Evolutionary conservation across 2,888 invertebrate species (phyloP).

Genomic region (Eupithecia centaureata): DNA sequence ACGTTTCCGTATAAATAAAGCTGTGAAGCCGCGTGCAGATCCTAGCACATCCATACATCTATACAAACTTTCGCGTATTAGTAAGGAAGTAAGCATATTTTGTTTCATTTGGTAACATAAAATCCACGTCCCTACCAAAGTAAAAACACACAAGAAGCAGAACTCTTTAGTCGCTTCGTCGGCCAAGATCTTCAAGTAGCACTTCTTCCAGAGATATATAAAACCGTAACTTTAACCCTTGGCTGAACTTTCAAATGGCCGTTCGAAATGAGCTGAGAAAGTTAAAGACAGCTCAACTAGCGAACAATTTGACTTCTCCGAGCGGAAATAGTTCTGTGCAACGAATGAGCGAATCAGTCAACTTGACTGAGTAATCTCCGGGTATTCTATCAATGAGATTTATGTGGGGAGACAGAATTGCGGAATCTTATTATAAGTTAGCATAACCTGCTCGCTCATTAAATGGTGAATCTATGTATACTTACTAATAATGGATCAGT

Average conservation of each 20-base stretch:
- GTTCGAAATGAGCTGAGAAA: slow-evolving; percentile 34
- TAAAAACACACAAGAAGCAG: not conserved
- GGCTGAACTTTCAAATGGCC: slow-evolving; percentile 28
- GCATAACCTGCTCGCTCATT: not conserved
- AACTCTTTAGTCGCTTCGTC: not conserved
- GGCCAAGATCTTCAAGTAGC: slow-evolving; percentile 5
- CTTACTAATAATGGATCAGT: no score
- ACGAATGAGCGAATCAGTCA: slow-evolving; percentile 45
- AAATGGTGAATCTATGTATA: not conserved
- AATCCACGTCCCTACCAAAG: no score
- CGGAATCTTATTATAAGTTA: not conserved
- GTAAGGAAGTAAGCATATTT: no score
- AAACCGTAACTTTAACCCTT: slow-evolving; percentile 21
- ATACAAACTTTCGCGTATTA: no score
- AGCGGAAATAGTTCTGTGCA: slow-evolving; percentile 42
- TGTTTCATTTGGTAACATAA: no score
- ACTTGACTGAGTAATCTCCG: slow-evolving; percentile 34
- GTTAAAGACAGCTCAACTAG: slow-evolving; percentile 43
- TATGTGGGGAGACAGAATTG: not conserved
- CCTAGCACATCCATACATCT: no score
- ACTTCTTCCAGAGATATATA: slow-evolving; percentile 2
- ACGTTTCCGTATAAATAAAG: no score
- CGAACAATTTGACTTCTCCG: slow-evolving; percentile 46
- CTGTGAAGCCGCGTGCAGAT: no score
- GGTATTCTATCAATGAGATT: slow-evolving; percentile 9